Conservation (phyloP, 2,113 vertebrate species). For the Oriolus oriolus region DNA sequence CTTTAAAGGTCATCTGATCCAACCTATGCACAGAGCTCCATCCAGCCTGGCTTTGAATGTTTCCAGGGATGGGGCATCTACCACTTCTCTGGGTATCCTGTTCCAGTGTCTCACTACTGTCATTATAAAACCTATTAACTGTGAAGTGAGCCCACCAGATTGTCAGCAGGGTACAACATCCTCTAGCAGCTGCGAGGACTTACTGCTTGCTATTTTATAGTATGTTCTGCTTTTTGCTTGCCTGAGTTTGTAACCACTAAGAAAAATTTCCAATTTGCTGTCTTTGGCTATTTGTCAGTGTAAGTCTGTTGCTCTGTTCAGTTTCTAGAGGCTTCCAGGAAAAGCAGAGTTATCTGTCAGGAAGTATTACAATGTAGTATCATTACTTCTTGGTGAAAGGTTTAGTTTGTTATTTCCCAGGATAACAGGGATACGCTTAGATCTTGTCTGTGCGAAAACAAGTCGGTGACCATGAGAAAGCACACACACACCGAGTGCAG, state of each 20-base stretch:
- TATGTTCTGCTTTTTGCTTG: background rate
- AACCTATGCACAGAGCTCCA: background rate
- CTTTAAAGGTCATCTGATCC: background rate
- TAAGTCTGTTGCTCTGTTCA: background rate
- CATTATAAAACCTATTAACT: background rate
- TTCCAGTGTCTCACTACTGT: background rate
- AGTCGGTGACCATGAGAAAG: background rate
- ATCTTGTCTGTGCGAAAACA: background rate
- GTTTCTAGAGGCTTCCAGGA: background rate
- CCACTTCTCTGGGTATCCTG: background rate
- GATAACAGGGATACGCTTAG: background rate
- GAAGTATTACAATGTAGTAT: background rate
- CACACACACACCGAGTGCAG: background rate
- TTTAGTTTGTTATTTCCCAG: background rate
- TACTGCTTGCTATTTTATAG: background rate
- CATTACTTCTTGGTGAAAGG: background rate
- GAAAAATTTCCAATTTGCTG: background rate
- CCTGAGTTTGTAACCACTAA: background rate
- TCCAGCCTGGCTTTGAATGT: background rate
- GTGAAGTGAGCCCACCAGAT: background rate
- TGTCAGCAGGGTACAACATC: background rate
- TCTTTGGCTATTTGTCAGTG: background rate
- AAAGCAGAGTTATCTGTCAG: background rate
- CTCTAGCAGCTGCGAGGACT: background rate
- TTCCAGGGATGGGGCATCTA: background rate